Conservation (phyloP, 1,140 invertebrate species). For the Bombus picipes region DNA sequence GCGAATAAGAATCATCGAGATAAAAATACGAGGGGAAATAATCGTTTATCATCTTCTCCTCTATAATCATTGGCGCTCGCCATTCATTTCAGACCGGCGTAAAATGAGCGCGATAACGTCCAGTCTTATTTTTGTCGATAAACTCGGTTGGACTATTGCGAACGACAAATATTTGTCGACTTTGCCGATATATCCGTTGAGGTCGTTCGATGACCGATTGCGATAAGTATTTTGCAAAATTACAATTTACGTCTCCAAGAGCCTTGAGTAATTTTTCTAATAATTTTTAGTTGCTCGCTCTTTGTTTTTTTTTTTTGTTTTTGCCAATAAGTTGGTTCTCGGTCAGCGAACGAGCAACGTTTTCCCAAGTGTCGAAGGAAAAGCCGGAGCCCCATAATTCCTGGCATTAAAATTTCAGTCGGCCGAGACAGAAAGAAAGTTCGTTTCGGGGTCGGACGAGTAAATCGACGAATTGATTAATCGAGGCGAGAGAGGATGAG, state of each 20-base stretch:
- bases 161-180: conserved; percentile 33
- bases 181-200: conserved; percentile 8
- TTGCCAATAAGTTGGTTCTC: not conserved
- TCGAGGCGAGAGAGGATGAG: conserved; percentile 13
- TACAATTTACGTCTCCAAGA: not conserved
- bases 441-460: not conserved
- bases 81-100: not conserved
- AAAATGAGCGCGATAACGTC: conserved; percentile 31
- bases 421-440: not conserved
- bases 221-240: not conserved
- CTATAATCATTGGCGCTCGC: not conserved
- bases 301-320: too few relatives aligned
- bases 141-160: conserved; percentile 21
- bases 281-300: too few relatives aligned
- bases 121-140: conserved; percentile 29
- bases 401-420: conserved; percentile 12
- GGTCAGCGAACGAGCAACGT: not conserved
- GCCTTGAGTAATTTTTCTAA: too few relatives aligned
- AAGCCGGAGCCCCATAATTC: not conserved
- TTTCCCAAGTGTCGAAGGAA: not conserved
- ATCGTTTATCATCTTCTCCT: not conserved
- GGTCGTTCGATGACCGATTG: conserved; percentile 51
- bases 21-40: not conserved
- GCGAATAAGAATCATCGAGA: not conserved
- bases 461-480: conserved; percentile 30